Percentiles rank a stretch among this genome's conserved stretches.
phyloP scores from a whole-genome alignment of 2,113 vertebrate genomes.

The Ammospiza nelsoni region DNA sequence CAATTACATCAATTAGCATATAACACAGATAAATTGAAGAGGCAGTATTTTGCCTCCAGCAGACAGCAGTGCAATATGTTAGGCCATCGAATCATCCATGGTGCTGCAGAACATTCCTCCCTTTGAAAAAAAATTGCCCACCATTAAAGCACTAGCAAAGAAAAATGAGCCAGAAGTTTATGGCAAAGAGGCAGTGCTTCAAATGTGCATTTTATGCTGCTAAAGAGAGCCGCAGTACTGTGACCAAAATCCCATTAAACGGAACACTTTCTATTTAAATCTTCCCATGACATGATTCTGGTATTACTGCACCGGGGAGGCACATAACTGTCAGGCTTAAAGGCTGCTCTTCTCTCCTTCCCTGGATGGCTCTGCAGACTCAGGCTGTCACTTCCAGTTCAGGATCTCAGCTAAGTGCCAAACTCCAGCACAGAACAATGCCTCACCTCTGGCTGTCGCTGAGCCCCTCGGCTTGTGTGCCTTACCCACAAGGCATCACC shows the following conservation, averaged over 20 bases:
- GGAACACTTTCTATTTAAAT: slow-evolving; percentile 58
- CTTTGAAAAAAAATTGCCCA: not conserved
- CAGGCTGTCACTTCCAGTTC: not conserved
- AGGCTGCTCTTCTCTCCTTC: not conserved
- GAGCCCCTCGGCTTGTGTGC: not conserved
- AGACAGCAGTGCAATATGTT: not conserved
- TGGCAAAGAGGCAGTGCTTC: slow-evolving; percentile 36
- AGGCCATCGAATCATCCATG: not conserved
- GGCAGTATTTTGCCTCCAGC: slow-evolving; percentile 29
- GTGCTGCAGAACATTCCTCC: not conserved
- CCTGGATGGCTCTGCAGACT: not conserved
- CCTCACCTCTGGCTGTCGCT: not conserved
- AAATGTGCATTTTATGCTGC: slow-evolving; percentile 51
- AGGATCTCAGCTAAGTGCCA: not conserved
- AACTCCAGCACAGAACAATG: fast-evolving
- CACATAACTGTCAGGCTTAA: slow-evolving; percentile 7
- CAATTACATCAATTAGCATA: slow-evolving; percentile 16
- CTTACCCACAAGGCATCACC: not conserved
- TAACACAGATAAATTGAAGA: slow-evolving; percentile 22
- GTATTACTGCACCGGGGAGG: not conserved
- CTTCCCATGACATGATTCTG: slow-evolving; percentile 18
- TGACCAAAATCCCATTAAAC: slow-evolving; percentile 67
- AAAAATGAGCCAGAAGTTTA: slow-evolving; percentile 36
- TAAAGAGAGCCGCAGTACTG: slow-evolving; percentile 24
- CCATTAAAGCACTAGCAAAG: not conserved